Evolutionary conservation across 1,140 invertebrate species (phyloP).

Genomic region (Ceratina australensis): DNA sequence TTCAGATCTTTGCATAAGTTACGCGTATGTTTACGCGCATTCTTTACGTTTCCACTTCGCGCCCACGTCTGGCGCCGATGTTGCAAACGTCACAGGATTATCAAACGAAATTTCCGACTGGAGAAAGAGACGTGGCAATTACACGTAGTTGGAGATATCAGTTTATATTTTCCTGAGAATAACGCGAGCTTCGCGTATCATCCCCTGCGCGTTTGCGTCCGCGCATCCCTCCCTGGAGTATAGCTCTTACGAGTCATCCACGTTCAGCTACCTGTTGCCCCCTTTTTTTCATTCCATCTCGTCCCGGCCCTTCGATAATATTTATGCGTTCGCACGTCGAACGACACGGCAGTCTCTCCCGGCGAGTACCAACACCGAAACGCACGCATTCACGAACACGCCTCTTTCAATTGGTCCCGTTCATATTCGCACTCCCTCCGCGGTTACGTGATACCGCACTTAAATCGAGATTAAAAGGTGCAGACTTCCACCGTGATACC

Average conservation of each 20-base stretch:
- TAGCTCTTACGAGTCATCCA: neutral
- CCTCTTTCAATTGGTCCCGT: conserved; percentile 6
- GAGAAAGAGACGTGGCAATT: neutral
- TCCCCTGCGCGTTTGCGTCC: neutral
- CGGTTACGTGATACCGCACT: neutral
- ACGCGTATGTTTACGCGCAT: conserved; percentile 6
- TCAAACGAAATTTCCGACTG: neutral
- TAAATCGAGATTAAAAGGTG: conserved; percentile 31
- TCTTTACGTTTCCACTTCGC: conserved; percentile 11
- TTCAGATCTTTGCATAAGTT: neutral
- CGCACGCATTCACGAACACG: conserved; percentile 6
- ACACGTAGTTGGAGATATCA: no score
- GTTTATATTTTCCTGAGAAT: no score
- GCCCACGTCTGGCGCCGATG: neutral
- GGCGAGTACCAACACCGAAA: neutral
- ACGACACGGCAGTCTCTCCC: neutral
- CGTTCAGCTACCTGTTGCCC: conserved; percentile 45
- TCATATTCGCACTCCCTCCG: neutral
- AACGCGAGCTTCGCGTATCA: neutral
- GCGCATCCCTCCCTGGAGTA: neutral
- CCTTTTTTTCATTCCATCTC: conserved; percentile 13
- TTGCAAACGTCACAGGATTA: neutral
- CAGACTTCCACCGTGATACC: neutral
- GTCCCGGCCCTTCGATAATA: neutral
- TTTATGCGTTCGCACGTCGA: conserved; percentile 30